phyloP scores from a whole-genome alignment of 2,797 vertebrate genomes.

The Brachyalestes nurse region DNA sequence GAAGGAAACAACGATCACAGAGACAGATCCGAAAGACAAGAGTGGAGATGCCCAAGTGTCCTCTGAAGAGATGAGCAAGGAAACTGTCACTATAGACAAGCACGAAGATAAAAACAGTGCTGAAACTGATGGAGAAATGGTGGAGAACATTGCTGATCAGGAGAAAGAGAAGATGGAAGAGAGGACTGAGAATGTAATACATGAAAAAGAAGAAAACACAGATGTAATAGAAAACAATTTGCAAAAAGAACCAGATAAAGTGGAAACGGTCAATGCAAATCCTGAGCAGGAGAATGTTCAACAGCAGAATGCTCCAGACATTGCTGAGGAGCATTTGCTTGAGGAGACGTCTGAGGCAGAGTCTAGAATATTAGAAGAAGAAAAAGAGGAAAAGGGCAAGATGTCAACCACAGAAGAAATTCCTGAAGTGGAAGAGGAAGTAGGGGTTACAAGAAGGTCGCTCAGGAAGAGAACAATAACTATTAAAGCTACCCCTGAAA shows the following conservation, averaged over 20 bases:
- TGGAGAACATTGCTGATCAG: background rate
- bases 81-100: background rate
- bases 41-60: background rate
- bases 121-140: conserved; percentile 5
- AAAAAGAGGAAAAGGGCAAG: background rate
- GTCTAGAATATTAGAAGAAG: conserved; percentile 4
- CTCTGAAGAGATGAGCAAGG: background rate
- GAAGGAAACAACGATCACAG: background rate
- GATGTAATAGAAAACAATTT: background rate
- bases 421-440: conserved; percentile 34
- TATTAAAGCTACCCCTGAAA: background rate
- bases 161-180: background rate
- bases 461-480: conserved; percentile 41
- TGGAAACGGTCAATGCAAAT: conserved; percentile 1
- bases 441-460: conserved; percentile 8
- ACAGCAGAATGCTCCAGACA: conserved; percentile 13
- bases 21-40: background rate
- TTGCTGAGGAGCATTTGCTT: background rate
- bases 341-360: conserved; percentile 19
- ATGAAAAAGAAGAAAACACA: conserved; percentile 13
- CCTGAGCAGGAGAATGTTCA: background rate
- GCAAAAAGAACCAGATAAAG: background rate
- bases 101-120: background rate
- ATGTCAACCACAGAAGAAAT: conserved; percentile 18
- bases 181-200: background rate